Percentiles rank a stretch among this genome's conserved stretches.
Evolutionary conservation across 2,113 vertebrate species (phyloP).

Genomic region (Burhinus bistriatus): DNA sequence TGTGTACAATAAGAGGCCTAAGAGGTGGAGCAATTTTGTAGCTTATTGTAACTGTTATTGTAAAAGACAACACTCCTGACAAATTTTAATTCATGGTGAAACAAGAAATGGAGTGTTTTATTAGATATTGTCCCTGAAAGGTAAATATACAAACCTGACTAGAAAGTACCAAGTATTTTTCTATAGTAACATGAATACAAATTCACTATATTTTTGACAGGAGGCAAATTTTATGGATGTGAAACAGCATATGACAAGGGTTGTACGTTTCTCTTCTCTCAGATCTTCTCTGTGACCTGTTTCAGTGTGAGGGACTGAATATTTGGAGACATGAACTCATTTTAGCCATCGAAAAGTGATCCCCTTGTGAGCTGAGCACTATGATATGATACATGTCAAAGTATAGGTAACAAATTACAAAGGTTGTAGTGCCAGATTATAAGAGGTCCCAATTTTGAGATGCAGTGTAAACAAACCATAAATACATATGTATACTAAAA

Average conservation of each 20-base stretch:
- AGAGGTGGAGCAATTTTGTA: not conserved
- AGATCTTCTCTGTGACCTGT: not conserved
- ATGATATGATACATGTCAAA: not conserved
- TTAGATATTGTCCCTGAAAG: not conserved
- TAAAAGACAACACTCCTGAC: not conserved
- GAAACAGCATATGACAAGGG: not conserved
- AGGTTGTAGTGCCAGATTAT: not conserved
- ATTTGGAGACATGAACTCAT: not conserved
- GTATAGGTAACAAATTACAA: not conserved
- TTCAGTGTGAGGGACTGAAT: not conserved
- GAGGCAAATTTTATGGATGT: not conserved
- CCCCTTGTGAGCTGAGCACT: not conserved
- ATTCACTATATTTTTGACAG: not conserved
- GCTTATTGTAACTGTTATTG: not conserved
- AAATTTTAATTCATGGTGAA: not conserved
- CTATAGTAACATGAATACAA: not conserved
- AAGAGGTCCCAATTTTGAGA: not conserved
- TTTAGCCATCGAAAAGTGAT: not conserved
- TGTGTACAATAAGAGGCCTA: not conserved
- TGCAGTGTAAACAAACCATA: not conserved
- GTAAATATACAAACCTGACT: not conserved
- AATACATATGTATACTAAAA: not conserved
- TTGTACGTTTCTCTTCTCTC: not conserved
- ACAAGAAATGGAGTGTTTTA: not conserved
- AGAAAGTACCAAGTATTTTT: not conserved